Evolutionary conservation across 2,797 vertebrate species (phyloP), one percentile per base, ranked within the genome.

Genomic region (Knipowitschia caucasica): DNA sequence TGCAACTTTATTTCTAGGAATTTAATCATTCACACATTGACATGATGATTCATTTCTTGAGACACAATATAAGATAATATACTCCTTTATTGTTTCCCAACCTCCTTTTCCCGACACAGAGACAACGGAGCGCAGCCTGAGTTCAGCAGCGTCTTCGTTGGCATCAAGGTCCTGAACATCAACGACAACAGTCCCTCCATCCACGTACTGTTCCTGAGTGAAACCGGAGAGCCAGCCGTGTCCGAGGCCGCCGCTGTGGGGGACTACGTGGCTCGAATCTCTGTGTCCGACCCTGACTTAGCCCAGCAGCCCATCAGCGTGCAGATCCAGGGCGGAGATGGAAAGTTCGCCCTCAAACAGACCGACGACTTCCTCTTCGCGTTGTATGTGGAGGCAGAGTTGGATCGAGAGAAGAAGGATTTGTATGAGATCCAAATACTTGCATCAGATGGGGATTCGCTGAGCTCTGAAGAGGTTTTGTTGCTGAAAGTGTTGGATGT

Each of bases 111-210:
- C 17, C 3, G 8, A 6, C 27, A 7, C n/a, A 45, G 81, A 40
- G 95, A 98, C 56, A 86, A 89, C 1, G 93, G 95, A 4, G 72
- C 75, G 0, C 91, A 92, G 65, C 93, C 94, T 0, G 94, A 96
- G 82, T 73, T 85, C 56, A 92, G 92, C 75, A 92, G 89, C 18
- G 83, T 88, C 0, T 89, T 92, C 9, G 85, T 97, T 18, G 88
- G 88, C 0, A 78, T 98, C 18, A 89, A 70, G 7, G 91, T 96
- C 49, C 78, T 95, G 11, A 90, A 98, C 47, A 73, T 96, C 65
- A 98, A 97, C 23, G 95, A 97, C 73, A 97, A 96, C 78, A 86
- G 67, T 14, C 95, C 95, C 1, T 24, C 72, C 53, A 90, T 98
- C 56, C 90, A 71, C 20, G 46, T 96, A 18, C 78, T 95, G 64